Evolutionary conservation across 2,797 vertebrate species (phyloP), one percentile per base, ranked within the genome.

Genomic region (Remorina albescens): DNA sequence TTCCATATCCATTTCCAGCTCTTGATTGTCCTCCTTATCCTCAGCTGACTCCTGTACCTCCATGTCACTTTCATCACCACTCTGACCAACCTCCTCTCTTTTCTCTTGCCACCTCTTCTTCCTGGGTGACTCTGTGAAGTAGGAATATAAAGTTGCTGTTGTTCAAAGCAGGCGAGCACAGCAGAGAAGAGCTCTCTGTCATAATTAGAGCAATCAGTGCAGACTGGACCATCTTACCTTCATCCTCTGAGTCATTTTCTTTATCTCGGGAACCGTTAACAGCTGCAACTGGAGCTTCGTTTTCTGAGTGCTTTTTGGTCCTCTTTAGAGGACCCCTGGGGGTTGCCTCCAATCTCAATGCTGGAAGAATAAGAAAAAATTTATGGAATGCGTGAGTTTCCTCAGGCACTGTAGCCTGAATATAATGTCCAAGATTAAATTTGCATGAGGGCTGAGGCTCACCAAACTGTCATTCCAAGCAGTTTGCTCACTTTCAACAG

Each of bases 321-420:
- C 90, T 86, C 62, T 88, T 94, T 1, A 94, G 8, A 8, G 90
- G 86, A 13, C 18, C 39, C 67, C 92, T 91, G 1, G 82, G 77
- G 23, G 80, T 91, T 37, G 81, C 41, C 13, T 86, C 85, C 54
- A 53, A 6, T 8, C 0, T 23, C 19, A 72, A 1, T 8, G 2
- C 89, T 92, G 49, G 36, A 25, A 1, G 12, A 80, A 47, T 13
- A 44, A 12, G 49, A 47, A 10, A 3, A 36, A 13, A 15, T 3
- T 54, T 16, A 5, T 9, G 1, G 50, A 21, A 8, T 9, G 1
- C 9, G 25, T 42, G 21, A 32, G 2, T 11, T 4, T 74, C 8
- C 9, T 8, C 2, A 30, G 10, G 12, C 15, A 59, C 7, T 42
- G 26, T 23, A 8, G 8, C 13, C 4, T 25, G 21, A n/a, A 37